These are phyloP conservation scores for Premnoplex brunnescens DNA, from an alignment of 2,797 vertebrate species.

Conservation along the genomic window DNA sequence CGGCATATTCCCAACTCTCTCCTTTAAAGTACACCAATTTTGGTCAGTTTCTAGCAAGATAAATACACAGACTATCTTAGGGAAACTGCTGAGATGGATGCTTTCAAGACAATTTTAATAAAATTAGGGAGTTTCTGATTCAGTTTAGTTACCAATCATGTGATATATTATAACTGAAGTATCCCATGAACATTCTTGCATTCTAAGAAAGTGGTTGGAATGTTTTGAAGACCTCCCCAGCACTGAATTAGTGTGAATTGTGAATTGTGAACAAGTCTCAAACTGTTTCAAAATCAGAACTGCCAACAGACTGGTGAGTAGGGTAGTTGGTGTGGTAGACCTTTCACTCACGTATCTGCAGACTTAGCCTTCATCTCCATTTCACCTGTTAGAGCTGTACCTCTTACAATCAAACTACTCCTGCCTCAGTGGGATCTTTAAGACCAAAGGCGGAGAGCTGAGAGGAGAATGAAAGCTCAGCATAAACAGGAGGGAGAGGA, in stretches of 20 bases:
- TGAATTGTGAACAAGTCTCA: too few species aligned
- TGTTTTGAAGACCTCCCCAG: background rate
- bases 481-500: background rate
- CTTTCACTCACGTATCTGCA: background rate
- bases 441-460: background rate
- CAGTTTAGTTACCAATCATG: background rate
- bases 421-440: background rate
- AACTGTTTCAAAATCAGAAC: background rate
- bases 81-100: background rate
- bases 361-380: background rate
- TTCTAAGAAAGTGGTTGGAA: background rate
- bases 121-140: background rate
- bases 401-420: background rate
- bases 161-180: background rate
- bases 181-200: background rate
- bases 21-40: background rate
- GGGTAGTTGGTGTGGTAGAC: background rate
- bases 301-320: background rate
- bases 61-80: background rate
- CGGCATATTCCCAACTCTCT: background rate
- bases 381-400: background rate
- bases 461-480: background rate
- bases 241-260: background rate
- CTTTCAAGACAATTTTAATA: background rate
- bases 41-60: background rate